Conservation (phyloP, 2,888 invertebrate species). For the Dolichomitus sp. region DNA sequence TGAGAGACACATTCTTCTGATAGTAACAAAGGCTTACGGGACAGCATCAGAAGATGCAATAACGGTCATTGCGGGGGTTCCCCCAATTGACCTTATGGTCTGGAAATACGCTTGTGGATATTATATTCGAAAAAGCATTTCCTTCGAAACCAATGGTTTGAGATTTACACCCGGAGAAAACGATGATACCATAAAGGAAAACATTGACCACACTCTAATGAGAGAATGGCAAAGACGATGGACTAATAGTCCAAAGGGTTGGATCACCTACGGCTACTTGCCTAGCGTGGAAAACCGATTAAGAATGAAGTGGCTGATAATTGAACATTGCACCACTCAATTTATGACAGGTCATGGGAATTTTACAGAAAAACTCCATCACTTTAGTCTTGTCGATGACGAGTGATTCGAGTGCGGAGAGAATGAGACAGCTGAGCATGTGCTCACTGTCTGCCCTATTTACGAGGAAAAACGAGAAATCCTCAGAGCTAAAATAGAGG, state of each 20-base stretch:
- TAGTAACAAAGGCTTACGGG: background rate
- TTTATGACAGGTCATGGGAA: no score
- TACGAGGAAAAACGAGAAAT: no score
- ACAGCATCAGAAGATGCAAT: background rate
- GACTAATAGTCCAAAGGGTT: background rate
- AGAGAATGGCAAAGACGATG: background rate
- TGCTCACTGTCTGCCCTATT: no score
- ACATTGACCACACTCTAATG: background rate
- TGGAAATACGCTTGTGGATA: background rate
- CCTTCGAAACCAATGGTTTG: background rate
- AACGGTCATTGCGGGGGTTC: background rate
- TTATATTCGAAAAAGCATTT: background rate
- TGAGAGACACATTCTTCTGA: slow-evolving; percentile 6
- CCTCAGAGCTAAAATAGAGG: no score
- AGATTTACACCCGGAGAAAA: background rate
- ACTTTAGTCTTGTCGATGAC: no score
- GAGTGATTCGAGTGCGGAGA: no score
- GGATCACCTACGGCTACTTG: background rate
- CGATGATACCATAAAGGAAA: background rate
- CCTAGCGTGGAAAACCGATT: no score
- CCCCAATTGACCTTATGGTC: background rate
- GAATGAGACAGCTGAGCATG: no score
- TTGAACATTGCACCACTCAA: no score
- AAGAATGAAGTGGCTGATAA: no score
- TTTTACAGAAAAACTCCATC: no score